Base-by-base conservation (phyloP, 2,888 invertebrate genomes). In the Hirtodrosophila duncani region DNA sequence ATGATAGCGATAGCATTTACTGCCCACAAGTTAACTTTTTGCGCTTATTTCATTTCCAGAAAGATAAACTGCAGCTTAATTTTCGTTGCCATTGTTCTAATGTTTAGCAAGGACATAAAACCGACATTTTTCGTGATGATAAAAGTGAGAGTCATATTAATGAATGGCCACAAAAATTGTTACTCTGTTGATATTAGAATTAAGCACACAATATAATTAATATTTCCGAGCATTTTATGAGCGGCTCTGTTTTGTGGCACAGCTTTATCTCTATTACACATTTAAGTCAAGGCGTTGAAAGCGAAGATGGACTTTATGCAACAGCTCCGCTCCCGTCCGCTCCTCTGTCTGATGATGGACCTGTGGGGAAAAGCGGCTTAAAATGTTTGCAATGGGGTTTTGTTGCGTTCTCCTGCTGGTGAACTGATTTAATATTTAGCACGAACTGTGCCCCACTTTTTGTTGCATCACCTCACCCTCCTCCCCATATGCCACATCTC, bases 351-450 rank as follows among this genome's bases (percentile, higher is more conserved):
- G 53, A 60, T 79, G 72, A 72, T 57, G 68, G 71, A 77, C 58
- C 71, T 64, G 71, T n/a, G n/a, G n/a, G 51, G 57, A 71, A 61
- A 72, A 72, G 72, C 72, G 41, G 72, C 80, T 72, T 72, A 72
- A 75, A 75, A 65, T 63, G 67, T 67, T 67, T 70, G 62, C 57
- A 49, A 52, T 9, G 16, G 13, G 20, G 16, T 45, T 16, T 20
- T 34, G 20, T 24, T 33, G 42, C 13, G 4, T 30, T 14, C 16
- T 30, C 13, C 16, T 30, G 30, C 17, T 30, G 30, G 9, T 50
- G 50, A 38, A 30, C 53, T 59, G 80, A 79, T 79, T 74, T 74
- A 79, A 74, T 74, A 74, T 74, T 74, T 74, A 74, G 80, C 72
- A 79, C 72, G 77, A 62, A 46, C 77, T 51, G 59, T 57, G 29